phyloP scores from a whole-genome alignment of 2,113 vertebrate genomes.

The Podocnemis expansa region DNA sequence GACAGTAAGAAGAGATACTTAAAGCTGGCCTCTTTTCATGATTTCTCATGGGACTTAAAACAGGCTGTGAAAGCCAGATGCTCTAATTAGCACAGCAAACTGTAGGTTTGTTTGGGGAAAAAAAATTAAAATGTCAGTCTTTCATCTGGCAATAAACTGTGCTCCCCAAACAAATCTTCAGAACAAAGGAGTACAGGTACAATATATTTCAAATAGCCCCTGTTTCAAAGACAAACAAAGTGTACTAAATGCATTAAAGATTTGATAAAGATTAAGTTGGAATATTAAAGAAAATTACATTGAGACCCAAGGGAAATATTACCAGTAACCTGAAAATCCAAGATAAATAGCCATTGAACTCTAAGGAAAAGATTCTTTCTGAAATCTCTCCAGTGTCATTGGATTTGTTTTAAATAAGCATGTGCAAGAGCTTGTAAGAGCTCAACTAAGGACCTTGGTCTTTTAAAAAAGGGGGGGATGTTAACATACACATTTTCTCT shows the following conservation, averaged over 20 bases:
- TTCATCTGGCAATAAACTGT: slow-evolving; percentile 17
- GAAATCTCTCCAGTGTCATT: background rate
- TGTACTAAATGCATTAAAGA: background rate
- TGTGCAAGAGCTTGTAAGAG: background rate
- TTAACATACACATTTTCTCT: background rate
- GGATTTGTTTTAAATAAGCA: background rate
- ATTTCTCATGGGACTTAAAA: slow-evolving; percentile 59
- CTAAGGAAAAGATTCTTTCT: background rate
- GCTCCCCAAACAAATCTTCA: slow-evolving; percentile 32
- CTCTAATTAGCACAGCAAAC: slow-evolving; percentile 70
- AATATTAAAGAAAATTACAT: background rate
- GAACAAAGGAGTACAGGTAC: background rate
- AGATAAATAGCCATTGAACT: background rate
- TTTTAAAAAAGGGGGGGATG: background rate
- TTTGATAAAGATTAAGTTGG: background rate
- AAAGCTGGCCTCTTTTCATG: slow-evolving; percentile 46
- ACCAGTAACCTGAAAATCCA: background rate
- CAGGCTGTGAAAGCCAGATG: slow-evolving; percentile 53
- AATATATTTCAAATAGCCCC: background rate
- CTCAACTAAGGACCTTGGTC: background rate
- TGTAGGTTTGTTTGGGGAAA: slow-evolving; percentile 57
- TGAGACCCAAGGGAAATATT: background rate
- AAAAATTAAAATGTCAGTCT: slow-evolving; percentile 35
- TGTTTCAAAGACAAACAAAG: background rate
- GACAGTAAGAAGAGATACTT: slow-evolving; percentile 39